phyloP scores from a whole-genome alignment of 1,140 invertebrate species.

The Lucilia sericata region DNA sequence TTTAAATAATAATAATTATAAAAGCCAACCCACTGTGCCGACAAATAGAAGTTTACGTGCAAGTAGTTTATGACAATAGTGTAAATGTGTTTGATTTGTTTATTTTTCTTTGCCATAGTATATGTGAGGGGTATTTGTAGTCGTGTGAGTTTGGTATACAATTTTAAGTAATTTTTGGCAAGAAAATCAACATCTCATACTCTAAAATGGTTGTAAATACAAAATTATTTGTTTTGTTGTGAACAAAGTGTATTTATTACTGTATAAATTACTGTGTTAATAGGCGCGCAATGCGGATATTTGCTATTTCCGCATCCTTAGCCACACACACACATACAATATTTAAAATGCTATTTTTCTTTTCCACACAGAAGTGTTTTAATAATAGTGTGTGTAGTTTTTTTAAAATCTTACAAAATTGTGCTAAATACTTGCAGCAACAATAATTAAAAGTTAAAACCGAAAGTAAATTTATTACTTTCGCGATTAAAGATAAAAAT shows the following conservation, averaged over 20 bases:
- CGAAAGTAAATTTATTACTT: no score
- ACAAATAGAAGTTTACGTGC: background rate
- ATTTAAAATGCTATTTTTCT: background rate
- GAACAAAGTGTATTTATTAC: background rate
- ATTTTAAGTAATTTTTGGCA: background rate
- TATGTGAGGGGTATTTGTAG: background rate
- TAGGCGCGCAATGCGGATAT: slow-evolving; percentile 20
- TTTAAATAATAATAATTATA: no score
- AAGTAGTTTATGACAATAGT: background rate
- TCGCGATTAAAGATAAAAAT: no score
- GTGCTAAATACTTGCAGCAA: no score
- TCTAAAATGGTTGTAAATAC: background rate
- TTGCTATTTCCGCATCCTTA: background rate
- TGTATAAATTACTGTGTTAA: background rate
- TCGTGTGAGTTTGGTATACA: background rate
- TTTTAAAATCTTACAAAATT: no score
- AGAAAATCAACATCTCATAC: background rate
- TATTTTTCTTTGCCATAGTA: no score
- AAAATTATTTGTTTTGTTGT: background rate
- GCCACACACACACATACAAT: background rate
- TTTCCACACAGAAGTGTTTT: no score
- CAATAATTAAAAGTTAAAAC: no score
- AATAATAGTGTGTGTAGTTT: no score
- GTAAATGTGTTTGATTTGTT: background rate
- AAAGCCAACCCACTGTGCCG: no score